A percentile compares a stretch with the other conserved stretches of the same genome.
These are phyloP conservation scores for Coecobrya sp. DNA, from an alignment of 2,888 invertebrate species.

Conservation along the genomic window DNA sequence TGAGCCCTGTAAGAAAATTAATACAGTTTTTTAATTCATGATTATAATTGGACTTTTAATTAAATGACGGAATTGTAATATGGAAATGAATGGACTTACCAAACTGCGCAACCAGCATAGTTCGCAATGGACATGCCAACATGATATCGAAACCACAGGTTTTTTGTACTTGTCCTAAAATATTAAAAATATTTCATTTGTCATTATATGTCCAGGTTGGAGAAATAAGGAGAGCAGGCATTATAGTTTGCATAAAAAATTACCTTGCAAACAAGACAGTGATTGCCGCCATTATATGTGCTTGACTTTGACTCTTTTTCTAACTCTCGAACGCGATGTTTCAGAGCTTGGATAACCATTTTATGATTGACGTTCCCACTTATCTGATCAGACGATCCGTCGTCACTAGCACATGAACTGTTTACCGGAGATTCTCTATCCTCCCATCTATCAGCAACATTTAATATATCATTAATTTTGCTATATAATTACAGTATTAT, in stretches of 20 bases:
- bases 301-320: constrained; percentile 90
- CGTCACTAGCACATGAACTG: constrained; percentile 81
- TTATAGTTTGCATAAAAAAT: constrained; percentile 86
- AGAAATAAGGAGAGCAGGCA: not conserved
- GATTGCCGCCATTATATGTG: constrained; percentile 87
- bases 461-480: too few relatives aligned
- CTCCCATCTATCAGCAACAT: constrained; percentile 68
- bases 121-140: constrained; percentile 99
- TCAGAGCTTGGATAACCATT: constrained; percentile 91
- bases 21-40: not conserved
- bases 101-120: constrained; percentile 92
- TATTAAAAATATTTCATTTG: not conserved
- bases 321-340: constrained; percentile 92
- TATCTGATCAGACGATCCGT: constrained; percentile 79
- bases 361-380: constrained; percentile 83
- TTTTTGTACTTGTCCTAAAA: constrained; percentile 93
- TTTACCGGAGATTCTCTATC: constrained; percentile 81
- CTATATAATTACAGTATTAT: not conserved
- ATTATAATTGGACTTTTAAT: too few relatives aligned
- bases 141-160: constrained; percentile 97
- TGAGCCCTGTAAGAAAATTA: constrained; percentile 90
- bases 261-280: constrained; percentile 96
- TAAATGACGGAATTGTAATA: not conserved
- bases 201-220: not conserved
- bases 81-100: constrained; percentile 88